phyloP scores from a whole-genome alignment of 2,888 invertebrate genomes.

The Volucella inflata region DNA sequence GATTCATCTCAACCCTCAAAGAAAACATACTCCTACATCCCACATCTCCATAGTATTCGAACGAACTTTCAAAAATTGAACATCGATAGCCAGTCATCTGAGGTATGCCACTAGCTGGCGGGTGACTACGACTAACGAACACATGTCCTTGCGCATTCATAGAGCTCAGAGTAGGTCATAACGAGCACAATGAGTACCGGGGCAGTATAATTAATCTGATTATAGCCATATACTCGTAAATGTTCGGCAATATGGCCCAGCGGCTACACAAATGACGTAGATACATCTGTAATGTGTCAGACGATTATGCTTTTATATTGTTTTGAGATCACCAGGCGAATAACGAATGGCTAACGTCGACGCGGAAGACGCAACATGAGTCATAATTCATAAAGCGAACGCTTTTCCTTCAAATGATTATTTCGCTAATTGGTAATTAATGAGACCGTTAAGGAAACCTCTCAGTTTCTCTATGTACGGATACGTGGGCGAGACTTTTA shows the following conservation, averaged over 20 bases:
- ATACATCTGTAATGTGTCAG: slow-evolving; percentile 6
- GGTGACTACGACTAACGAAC: not conserved
- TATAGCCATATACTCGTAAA: slow-evolving; percentile 4
- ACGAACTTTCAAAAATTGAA: slow-evolving; percentile 10
- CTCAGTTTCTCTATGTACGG: slow-evolving; percentile 8
- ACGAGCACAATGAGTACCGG: not conserved
- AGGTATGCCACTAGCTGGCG: not conserved
- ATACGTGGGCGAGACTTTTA: not conserved
- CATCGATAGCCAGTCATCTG: slow-evolving; percentile 1
- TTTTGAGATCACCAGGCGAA: slow-evolving; percentile 10
- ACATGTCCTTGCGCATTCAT: slow-evolving; percentile 8
- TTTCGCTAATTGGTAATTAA: slow-evolving; percentile 57
- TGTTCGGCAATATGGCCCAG: not conserved
- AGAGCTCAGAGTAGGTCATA: not conserved
- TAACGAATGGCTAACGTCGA: too few relatives aligned
- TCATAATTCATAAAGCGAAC: slow-evolving; percentile 38
- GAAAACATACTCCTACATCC: too few relatives aligned
- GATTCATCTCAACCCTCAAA: too few relatives aligned
- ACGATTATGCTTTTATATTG: not conserved
- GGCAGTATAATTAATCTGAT: slow-evolving; percentile 13
- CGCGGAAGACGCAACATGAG: slow-evolving; percentile 17
- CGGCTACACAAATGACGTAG: slow-evolving; percentile 2
- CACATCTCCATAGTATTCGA: not conserved
- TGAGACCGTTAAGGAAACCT: slow-evolving; percentile 50
- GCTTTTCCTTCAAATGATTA: slow-evolving; percentile 42